Evolutionary conservation across 1,140 invertebrate species (phyloP).

Genomic region (Samia ricini): DNA sequence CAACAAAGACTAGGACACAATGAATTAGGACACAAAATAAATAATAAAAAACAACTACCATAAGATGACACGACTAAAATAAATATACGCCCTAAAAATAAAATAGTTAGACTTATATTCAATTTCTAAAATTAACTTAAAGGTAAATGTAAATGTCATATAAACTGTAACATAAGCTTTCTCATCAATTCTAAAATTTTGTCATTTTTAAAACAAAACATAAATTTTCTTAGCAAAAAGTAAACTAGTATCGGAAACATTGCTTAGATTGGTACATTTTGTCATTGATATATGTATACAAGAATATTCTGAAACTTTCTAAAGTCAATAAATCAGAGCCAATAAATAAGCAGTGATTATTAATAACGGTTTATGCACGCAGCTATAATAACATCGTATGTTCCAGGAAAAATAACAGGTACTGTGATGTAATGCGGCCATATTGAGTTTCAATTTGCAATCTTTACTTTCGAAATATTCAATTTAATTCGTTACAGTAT

Average conservation of each 20-base stretch:
- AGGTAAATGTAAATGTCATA: no score
- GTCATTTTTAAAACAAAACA: not conserved
- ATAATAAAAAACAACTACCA: no score
- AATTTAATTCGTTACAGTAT: no score
- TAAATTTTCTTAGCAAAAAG: not conserved
- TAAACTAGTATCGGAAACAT: not conserved
- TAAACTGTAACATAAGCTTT: no score
- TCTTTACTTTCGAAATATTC: no score
- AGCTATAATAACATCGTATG: not conserved
- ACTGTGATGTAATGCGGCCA: not conserved
- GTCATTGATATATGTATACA: not conserved
- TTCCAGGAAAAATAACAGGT: not conserved
- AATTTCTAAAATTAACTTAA: no score
- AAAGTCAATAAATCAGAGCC: not conserved
- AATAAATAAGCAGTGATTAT: not conserved
- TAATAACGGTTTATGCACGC: not conserved
- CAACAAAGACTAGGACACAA: no score
- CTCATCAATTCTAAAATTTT: no score
- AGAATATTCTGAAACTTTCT: not conserved
- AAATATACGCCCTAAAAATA: no score
- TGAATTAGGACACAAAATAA: no score
- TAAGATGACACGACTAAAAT: no score
- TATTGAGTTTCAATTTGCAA: not conserved
- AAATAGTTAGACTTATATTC: no score
- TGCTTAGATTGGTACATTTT: not conserved